Conservation (phyloP, 2,113 vertebrate species). For the Psilopsiagon aurifrons region DNA sequence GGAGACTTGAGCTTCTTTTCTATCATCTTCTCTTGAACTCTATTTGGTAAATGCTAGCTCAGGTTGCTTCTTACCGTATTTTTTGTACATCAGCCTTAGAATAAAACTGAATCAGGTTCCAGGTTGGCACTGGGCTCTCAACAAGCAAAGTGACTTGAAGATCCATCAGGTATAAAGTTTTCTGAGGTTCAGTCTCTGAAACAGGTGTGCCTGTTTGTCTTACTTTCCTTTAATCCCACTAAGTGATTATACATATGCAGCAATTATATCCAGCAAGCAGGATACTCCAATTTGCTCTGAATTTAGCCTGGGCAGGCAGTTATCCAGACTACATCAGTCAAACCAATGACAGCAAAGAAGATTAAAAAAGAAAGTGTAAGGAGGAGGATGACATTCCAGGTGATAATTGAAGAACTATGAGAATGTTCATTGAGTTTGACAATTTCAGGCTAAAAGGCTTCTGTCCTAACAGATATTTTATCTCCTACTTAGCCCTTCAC, state of each 20-base stretch:
- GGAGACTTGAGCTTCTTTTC: not conserved
- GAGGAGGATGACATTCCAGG: not conserved
- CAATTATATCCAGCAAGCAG: not conserved
- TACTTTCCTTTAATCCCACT: not conserved
- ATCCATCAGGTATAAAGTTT: not conserved
- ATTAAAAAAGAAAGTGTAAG: not conserved
- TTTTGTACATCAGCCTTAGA: not conserved
- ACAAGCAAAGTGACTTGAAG: not conserved
- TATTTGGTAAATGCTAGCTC: not conserved
- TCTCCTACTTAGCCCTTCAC: not conserved
- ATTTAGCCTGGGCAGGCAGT: not conserved
- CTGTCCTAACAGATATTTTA: not conserved
- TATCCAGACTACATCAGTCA: conserved; percentile 15
- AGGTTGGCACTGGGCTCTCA: not conserved
- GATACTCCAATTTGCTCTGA: not conserved
- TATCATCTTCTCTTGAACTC: not conserved
- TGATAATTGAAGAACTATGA: not conserved
- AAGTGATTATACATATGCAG: not conserved
- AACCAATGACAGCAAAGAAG: conserved; percentile 15
- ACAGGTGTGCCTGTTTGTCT: not conserved
- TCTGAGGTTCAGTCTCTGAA: not conserved
- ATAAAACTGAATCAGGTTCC: not conserved
- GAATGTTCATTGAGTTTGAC: not conserved
- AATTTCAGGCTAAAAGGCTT: not conserved
- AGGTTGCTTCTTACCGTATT: not conserved